Percentiles rank a stretch among this genome's conserved stretches.
Conservation (phyloP, 2,113 vertebrate species). For the Murina feae region DNA sequence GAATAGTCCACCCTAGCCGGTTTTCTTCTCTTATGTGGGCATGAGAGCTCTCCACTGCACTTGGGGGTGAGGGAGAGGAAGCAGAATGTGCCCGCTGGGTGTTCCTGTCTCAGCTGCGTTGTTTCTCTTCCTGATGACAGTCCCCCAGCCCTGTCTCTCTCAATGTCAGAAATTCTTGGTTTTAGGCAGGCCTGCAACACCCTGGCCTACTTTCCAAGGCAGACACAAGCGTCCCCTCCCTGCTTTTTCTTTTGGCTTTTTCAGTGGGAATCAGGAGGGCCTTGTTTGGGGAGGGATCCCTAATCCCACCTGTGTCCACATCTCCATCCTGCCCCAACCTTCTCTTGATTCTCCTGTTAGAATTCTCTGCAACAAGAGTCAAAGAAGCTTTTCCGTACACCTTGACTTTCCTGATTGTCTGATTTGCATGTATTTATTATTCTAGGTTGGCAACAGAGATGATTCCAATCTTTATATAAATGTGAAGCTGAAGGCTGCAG, state of each 20-base stretch:
- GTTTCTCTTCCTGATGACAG: not conserved
- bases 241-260: not conserved
- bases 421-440: constrained; percentile 65
- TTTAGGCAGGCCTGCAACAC: not conserved
- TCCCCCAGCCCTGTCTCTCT: not conserved
- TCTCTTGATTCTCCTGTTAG: not conserved
- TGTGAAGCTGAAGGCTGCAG: constrained; percentile 97
- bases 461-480: constrained; percentile 98
- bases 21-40: not conserved
- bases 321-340: not conserved
- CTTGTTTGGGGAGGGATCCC: not conserved
- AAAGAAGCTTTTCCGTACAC: constrained; percentile 13
- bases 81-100: not conserved
- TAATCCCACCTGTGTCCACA: not conserved
- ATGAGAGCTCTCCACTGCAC: not conserved
- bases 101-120: not conserved
- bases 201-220: not conserved
- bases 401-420: not conserved
- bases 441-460: constrained; percentile 94
- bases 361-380: constrained; percentile 3
- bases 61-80: no score
- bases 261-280: no score
- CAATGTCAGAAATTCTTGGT: not conserved
- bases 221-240: not conserved
- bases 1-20: no score